Evolutionary conservation across 1,140 invertebrate species (phyloP).

Genomic region (Venturia canescens): DNA sequence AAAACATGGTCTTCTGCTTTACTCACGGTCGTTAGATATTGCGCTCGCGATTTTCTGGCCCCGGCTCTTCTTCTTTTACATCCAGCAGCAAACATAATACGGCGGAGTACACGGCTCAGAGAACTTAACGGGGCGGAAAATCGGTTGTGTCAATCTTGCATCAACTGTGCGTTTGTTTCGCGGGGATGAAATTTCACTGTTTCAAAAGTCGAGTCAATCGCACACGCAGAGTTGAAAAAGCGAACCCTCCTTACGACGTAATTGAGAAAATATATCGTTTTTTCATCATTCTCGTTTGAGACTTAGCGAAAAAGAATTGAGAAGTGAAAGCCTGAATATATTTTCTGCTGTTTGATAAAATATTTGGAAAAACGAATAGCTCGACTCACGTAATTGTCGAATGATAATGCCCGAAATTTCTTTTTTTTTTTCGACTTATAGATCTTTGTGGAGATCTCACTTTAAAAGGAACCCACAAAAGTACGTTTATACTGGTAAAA

Average conservation of each 20-base stretch:
- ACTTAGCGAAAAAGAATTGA: no score
- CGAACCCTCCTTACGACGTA: no score
- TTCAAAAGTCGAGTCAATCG: neutral
- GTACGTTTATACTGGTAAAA: neutral
- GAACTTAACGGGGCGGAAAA: neutral
- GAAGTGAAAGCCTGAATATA: no score
- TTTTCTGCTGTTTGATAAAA: no score
- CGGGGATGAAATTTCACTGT: no score
- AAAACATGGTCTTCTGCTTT: neutral
- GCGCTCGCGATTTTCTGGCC: constrained; percentile 66
- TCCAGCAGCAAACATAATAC: neutral
- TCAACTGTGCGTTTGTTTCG: neutral
- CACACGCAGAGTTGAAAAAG: no score
- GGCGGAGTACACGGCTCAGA: neutral
- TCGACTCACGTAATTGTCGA: neutral
- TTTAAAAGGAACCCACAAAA: neutral
- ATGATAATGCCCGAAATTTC: neutral
- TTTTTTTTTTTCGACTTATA: neutral
- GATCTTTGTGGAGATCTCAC: neutral
- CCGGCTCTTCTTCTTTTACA: constrained; percentile 12
- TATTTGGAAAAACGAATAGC: no score
- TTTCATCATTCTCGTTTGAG: no score
- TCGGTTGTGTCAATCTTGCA: neutral
- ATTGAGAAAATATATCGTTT: no score
- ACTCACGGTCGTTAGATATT: constrained; percentile 63